Base-by-base conservation (phyloP, 2,113 vertebrate genomes). In the Lonchura striata region DNA sequence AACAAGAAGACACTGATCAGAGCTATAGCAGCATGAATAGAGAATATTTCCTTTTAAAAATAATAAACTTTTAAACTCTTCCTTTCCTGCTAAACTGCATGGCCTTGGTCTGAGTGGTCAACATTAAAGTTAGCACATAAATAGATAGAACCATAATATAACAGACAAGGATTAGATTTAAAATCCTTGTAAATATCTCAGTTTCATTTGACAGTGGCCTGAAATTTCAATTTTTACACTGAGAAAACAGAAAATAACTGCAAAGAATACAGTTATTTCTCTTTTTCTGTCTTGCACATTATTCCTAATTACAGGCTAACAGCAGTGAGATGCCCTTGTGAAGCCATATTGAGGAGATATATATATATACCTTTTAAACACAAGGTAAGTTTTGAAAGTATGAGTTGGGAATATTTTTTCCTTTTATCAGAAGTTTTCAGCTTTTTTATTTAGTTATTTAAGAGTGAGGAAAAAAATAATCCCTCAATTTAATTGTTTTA, bases 321-420 rank as follows among this genome's bases (percentile, higher is more conserved):
- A 21, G 33, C 54, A 78, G 14, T 24, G 72, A 61, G 9, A 68
- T 19, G 11, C 14, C 11, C 20, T 46, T 25, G 11, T 66, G 56
- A 69, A 66, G 23, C 56, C 15, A 8, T 11, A 59, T 17, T 37
- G 24, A 59, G 57, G 23, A 61, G 11, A 39, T 19, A 33, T 23
- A 76, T 44, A 9, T 21, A n/a, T 23, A 10, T 16, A n/a, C 19
- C 17, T 65, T 79, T 59, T 47, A 68, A 71, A 41, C 3, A 6
- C 1, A 11, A 27, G 5, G 13, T 20, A 47, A 23, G 37, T 92
- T 65, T 64, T 4, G 2, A 44, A 75, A 66, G 2, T 4, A 1
- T 70, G 13, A 4, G 7, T 24, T 64, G 16, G 0, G 0, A 4
- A 35, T 17, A 24, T 37, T 57, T 59, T 27, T 39, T 31, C 11